These are phyloP conservation scores for Halichoerus grypus DNA, from an alignment of 2,113 vertebrate species.

Conservation along the genomic window DNA sequence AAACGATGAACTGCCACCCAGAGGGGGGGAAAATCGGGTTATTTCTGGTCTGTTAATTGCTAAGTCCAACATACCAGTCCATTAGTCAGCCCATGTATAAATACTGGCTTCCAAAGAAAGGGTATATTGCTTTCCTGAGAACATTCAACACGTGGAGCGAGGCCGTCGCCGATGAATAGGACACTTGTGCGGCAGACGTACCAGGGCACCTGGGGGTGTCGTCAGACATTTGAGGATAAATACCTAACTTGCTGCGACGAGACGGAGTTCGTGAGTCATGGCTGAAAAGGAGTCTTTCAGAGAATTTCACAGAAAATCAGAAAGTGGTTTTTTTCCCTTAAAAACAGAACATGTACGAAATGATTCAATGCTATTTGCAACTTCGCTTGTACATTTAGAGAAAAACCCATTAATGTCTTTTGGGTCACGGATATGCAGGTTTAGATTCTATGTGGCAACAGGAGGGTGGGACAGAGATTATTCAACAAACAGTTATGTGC, in stretches of 20 bases:
- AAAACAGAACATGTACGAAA: slow-evolving; percentile 53
- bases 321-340: slow-evolving; percentile 30
- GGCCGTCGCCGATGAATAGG: slow-evolving; percentile 72
- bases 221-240: slow-evolving; percentile 69
- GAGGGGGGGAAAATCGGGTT: slow-evolving; percentile 20
- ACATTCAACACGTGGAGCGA: slow-evolving; percentile 32
- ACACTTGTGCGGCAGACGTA: slow-evolving; percentile 65
- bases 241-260: slow-evolving; percentile 28
- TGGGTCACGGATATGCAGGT: neutral
- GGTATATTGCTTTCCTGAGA: slow-evolving; percentile 46
- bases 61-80: neutral
- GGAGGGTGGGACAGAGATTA: neutral
- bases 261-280: slow-evolving; percentile 19
- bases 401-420: neutral
- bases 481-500: neutral
- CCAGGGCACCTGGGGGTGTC: slow-evolving; percentile 55
- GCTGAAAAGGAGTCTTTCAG: slow-evolving; percentile 53
- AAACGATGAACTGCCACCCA: slow-evolving; percentile 45
- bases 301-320: slow-evolving; percentile 60
- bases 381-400: slow-evolving; percentile 19
- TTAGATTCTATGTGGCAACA: neutral
- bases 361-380: neutral
- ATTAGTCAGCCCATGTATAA: slow-evolving; percentile 31
- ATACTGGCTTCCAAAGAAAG: slow-evolving; percentile 51
- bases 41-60: slow-evolving; percentile 56